These are phyloP conservation scores for Noctua janthina DNA, from an alignment of 2,888 invertebrate species.

Conservation along the genomic window DNA sequence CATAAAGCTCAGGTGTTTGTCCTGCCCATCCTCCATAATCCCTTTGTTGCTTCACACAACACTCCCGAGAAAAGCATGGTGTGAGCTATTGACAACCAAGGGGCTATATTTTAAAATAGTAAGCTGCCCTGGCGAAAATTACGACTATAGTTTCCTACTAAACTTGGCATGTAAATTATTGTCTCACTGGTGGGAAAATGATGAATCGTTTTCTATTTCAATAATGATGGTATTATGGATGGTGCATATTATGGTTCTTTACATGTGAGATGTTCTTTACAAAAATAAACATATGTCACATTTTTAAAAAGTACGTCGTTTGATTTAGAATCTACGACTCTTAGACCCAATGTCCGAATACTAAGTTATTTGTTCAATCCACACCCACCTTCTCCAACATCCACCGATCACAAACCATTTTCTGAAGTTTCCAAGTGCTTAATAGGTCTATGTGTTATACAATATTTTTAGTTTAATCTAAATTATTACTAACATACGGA, in stretches of 20 bases:
- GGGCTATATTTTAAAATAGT: conserved; percentile 7
- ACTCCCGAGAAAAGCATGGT: conserved; percentile 34
- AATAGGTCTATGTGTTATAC: neutral
- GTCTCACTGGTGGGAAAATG: neutral
- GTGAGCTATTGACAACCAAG: conserved; percentile 35
- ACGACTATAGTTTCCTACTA: neutral
- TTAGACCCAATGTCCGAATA: neutral
- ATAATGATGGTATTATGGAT: too few relatives aligned
- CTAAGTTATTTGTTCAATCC: neutral
- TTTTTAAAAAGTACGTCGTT: neutral
- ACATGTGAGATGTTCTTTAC: neutral
- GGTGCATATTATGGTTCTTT: too few relatives aligned
- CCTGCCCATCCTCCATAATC: conserved; percentile 14
- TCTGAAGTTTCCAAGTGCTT: neutral
- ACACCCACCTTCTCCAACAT: neutral
- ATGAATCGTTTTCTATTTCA: neutral
- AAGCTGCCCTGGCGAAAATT: neutral
- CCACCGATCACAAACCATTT: neutral
- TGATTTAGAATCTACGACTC: neutral
- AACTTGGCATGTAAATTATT: neutral
- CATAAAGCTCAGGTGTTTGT: conserved; percentile 24
- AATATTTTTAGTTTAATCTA: neutral
- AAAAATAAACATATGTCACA: neutral
- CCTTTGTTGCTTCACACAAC: conserved; percentile 17
- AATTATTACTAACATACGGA: neutral